Base-by-base conservation (phyloP, 2,888 invertebrate genomes). In the Lacanobia wlatinum region DNA sequence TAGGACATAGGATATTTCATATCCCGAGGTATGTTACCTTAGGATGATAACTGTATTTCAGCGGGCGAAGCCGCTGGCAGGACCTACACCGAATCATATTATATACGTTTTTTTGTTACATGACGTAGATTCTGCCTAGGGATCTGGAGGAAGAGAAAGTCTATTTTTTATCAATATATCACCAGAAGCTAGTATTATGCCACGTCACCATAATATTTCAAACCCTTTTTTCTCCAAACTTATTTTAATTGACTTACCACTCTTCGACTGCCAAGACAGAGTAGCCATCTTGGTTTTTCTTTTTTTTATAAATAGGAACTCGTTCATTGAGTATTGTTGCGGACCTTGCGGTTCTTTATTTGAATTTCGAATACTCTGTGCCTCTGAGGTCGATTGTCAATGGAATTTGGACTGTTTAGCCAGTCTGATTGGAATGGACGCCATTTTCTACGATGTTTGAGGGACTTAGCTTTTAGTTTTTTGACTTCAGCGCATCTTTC, bases 231-330 rank as follows among this genome's bases (percentile, higher is more conserved):
- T 18, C 18, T 18, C 28, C 8, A 6, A 56, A 34, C 0, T 56
- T 6, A 34, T 2, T 18, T 34, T 34, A 0, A 34, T 18, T 40
- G 59, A 59, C 14, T 21, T 59, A 59, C 14, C 16, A 2, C 40
- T 59, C 3, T 21, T 59, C 21, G 1, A 2, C 16, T 59, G 14
- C 21, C 0, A 16, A 21, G 21, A 3, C 14, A 8, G 21, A 80
- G 83, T 73, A 75, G 84, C 77, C 72, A 82, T 82, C 70, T 80
- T 84, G 75, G 7, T 50, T 79, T 73, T 73, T 75, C 0, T 48
- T 78, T 80, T n/a, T 80, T 56, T 65, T 80, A 18, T 46, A 80
- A 70, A 83, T 65, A 70, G 50, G 59, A 78, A 63, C 65, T 78
- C 62, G 64, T 58, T 75, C 70, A 75, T 75, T 68, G 81, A 63